Base-by-base conservation (phyloP, 2,888 invertebrate species). In the Mimachlamys varia region DNA sequence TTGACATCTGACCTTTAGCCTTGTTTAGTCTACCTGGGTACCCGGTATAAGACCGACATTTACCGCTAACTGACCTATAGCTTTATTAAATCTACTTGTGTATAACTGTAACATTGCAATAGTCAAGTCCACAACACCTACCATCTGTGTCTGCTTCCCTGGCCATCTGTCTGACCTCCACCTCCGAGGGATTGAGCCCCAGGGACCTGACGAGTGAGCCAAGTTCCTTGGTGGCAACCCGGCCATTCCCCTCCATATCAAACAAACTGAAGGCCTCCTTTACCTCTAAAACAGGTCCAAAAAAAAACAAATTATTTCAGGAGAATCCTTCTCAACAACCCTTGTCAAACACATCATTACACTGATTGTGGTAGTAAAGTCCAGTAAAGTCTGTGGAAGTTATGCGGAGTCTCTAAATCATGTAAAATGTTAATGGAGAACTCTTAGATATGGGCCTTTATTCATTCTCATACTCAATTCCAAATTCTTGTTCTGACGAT, bases 101-200 rank as follows among this genome's bases (percentile, higher is more conserved):
- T 7, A 44, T 44, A 3, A 44, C 44, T 7, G 4, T 44, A 44
- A 44, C 44, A 44, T 44, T 5, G 7, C 44, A 22, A 3, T 58
- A 58, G 19, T 22, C 1, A 22, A 2, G 22, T 58, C 22, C 19
- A 58, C 58, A 22, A 22, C 19, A 58, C 89, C 44, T 91, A 93
- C 94, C 93, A 90, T 92, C 91, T 37, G 90, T 92, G 91, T 94
- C 94, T 3, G 92, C 93, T 49, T 94, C 93, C 87, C 92, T 90
- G 2, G 93, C 90, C 93, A 94, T 93, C 38, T 90, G 76, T 91
- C 91, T 92, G 2, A 94, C 90, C 13, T 94, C 93, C 38, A 89
- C 92, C 38, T 94, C 94, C 0, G 94, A 94, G 27, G 94, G 94
- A 89, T 94, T 94, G 88, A 92, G 92, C 0, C 94, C 94, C 4